Evolutionary conservation across 2,797 vertebrate genomes (phyloP).

Genomic region (Manis crassicaudata): DNA sequence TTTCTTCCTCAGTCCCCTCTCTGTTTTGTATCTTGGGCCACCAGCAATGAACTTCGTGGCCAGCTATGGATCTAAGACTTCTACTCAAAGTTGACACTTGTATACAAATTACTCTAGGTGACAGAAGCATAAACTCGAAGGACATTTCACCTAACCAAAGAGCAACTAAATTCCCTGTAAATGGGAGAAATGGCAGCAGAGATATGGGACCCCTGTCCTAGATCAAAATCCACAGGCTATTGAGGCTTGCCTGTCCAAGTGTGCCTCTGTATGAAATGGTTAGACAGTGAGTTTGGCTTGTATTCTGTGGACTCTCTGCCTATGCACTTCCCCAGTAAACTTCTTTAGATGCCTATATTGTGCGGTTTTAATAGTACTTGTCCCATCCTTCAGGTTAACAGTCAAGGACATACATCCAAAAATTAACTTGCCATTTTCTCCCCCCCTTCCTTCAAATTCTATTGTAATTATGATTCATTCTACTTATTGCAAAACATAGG

Average conservation of each 20-base stretch:
- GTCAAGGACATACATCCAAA: background rate
- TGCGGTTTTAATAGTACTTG: background rate
- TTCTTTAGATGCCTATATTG: background rate
- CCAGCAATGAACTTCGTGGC: background rate
- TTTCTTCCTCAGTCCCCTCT: background rate
- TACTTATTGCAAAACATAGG: background rate
- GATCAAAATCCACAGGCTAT: background rate
- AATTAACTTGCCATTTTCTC: background rate
- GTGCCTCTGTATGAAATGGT: background rate
- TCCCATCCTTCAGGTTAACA: background rate
- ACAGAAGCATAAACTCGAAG: background rate
- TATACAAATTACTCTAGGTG: background rate
- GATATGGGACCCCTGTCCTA: background rate
- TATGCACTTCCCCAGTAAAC: background rate
- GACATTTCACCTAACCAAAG: background rate
- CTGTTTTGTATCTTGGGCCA: background rate
- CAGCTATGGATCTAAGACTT: background rate
- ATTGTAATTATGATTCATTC: background rate
- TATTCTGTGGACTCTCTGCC: background rate
- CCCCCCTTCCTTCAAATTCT: background rate
- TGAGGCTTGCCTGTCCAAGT: background rate
- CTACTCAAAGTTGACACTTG: background rate
- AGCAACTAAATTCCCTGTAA: background rate
- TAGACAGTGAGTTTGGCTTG: background rate
- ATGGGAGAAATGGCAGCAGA: background rate